Conservation (phyloP, 2,113 vertebrate species). For the Pelusios castaneus region DNA sequence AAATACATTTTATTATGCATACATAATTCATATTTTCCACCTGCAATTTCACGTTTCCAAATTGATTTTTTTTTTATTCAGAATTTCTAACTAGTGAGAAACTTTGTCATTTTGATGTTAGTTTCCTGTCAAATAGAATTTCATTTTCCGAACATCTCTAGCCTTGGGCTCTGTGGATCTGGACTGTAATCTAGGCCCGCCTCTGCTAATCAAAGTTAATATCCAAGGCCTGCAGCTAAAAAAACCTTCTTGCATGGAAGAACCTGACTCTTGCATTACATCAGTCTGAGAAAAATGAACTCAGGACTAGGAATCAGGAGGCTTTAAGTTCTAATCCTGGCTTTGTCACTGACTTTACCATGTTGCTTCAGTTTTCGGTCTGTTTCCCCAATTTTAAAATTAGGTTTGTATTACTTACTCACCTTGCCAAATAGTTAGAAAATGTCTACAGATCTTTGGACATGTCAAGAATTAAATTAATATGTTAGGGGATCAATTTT, state of each 20-base stretch:
- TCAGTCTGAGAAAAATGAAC: neutral
- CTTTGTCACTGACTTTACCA: neutral
- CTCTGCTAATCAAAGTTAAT: neutral
- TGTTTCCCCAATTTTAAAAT: slow-evolving; percentile 33
- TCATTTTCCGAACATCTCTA: neutral
- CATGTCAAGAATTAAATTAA: slow-evolving; percentile 35
- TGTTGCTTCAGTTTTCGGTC: slow-evolving; percentile 30
- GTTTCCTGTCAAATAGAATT: neutral
- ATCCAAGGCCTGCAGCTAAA: neutral
- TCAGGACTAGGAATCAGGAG: neutral
- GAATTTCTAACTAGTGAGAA: no score
- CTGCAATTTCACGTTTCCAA: no score
- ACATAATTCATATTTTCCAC: no score
- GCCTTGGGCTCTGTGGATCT: neutral
- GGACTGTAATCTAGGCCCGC: neutral
- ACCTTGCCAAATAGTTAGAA: slow-evolving; percentile 26
- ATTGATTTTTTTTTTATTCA: no score
- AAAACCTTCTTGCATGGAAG: neutral
- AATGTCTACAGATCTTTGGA: slow-evolving; percentile 33
- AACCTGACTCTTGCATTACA: neutral
- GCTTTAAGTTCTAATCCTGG: no score
- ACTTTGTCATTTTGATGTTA: neutral
- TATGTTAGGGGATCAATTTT: neutral
- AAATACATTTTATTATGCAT: no score
- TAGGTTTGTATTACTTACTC: slow-evolving; percentile 50